phyloP scores from a whole-genome alignment of 2,888 invertebrate species.

The Chironomus tentans region DNA sequence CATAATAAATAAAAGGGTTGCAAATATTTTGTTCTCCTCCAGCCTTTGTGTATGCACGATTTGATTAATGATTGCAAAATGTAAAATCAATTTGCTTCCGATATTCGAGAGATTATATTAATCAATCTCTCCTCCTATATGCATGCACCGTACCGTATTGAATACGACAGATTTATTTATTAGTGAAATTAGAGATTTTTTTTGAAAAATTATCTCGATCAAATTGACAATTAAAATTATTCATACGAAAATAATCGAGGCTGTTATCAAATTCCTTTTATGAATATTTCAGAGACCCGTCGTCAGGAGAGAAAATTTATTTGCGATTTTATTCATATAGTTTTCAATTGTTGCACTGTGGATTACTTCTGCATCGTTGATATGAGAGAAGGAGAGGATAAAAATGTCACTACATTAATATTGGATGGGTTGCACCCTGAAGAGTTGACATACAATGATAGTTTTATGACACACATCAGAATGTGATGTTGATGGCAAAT shows the following conservation, averaged over 20 bases:
- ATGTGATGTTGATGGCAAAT: no score
- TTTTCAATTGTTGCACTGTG: no score
- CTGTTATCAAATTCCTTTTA: not conserved
- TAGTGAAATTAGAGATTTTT: not conserved
- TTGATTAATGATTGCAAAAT: constrained; percentile 4
- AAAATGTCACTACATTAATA: no score
- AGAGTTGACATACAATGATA: no score
- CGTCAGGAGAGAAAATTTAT: no score
- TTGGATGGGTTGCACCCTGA: no score
- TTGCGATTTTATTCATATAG: no score
- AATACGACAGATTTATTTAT: not conserved
- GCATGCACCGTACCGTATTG: not conserved
- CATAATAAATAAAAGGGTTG: not conserved
- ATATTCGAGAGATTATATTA: not conserved
- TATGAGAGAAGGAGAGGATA: no score
- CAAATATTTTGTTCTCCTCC: not conserved
- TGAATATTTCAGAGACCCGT: not conserved
- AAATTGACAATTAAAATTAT: constrained; percentile 7
- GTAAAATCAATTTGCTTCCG: constrained; percentile 1
- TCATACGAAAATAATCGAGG: not conserved
- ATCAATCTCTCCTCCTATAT: not conserved
- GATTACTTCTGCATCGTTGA: no score
- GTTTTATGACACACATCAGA: no score
- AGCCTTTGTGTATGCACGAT: not conserved
- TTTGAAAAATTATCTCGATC: constrained; percentile 7